Conservation (phyloP, 2,113 vertebrate genomes). For the Gavialis gangeticus region DNA sequence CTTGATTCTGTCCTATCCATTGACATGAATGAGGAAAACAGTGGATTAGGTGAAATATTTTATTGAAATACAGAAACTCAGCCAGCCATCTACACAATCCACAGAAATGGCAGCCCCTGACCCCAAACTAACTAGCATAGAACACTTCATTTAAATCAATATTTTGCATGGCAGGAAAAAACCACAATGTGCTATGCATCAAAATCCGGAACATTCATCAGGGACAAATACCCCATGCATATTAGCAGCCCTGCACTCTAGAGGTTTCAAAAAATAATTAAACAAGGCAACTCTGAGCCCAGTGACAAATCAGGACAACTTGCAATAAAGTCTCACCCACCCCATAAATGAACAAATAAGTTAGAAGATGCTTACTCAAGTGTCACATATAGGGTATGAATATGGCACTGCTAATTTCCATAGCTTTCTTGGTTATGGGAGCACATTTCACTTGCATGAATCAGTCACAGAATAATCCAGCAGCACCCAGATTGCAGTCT, state of each 20-base stretch:
- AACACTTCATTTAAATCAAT: slow-evolving; percentile 66
- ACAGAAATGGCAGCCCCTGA: slow-evolving; percentile 48
- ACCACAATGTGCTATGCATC: slow-evolving; percentile 45
- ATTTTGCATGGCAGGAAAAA: slow-evolving; percentile 68
- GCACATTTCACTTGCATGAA: neutral
- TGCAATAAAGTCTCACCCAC: slow-evolving; percentile 6
- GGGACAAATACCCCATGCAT: slow-evolving; percentile 42
- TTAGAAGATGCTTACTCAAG: neutral
- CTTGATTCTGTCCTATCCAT: slow-evolving; percentile 19
- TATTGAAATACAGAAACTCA: slow-evolving; percentile 54
- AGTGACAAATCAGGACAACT: neutral
- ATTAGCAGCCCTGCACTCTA: slow-evolving; percentile 39
- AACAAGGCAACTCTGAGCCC: slow-evolving; percentile 37
- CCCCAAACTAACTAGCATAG: slow-evolving; percentile 35
- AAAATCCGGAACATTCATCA: slow-evolving; percentile 66
- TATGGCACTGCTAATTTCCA: neutral
- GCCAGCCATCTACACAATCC: slow-evolving; percentile 38
- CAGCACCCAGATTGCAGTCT: neutral
- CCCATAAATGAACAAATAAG: slow-evolving; percentile 24
- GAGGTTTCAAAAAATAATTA: slow-evolving; percentile 57
- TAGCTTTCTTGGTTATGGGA: neutral
- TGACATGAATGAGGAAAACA: slow-evolving; percentile 41
- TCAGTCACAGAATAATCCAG: neutral
- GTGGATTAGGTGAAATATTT: neutral
- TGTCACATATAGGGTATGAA: too few relatives aligned